These are phyloP conservation scores for Irena cyanogastra DNA, from an alignment of 2,113 vertebrate genomes.

Conservation along the genomic window DNA sequence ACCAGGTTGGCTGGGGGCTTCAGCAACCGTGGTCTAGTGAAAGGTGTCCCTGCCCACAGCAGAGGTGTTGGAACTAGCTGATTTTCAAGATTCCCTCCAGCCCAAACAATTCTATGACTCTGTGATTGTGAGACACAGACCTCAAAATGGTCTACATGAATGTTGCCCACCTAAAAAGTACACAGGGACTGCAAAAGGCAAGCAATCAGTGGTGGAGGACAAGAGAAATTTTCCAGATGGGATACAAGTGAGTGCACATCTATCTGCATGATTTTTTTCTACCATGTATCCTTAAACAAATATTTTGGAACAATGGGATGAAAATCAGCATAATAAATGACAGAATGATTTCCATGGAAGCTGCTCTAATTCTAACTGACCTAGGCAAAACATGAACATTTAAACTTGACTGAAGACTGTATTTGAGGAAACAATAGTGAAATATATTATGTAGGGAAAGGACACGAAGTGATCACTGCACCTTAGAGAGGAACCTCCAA, in stretches of 20 bases:
- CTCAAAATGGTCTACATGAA: not conserved
- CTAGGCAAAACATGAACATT: not conserved
- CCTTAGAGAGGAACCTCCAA: not conserved
- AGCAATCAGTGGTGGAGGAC: not conserved
- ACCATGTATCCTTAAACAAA: not conserved
- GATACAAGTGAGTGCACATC: not conserved
- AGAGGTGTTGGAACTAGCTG: not conserved
- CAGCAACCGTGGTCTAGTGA: not conserved
- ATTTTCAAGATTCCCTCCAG: not conserved
- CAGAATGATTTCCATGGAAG: not conserved
- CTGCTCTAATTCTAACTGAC: not conserved
- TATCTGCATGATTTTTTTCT: not conserved
- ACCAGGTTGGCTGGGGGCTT: not conserved
- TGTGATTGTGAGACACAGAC: not conserved
- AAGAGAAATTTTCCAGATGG: not conserved
- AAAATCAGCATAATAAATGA: not conserved
- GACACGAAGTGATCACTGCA: not conserved
- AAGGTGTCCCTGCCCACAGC: not conserved
- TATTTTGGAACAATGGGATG: not conserved
- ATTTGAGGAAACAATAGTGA: not conserved
- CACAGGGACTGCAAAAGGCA: not conserved
- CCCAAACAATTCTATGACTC: not conserved
- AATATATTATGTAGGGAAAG: not conserved
- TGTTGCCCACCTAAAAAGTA: not conserved
- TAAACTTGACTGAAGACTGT: not conserved